Percentiles rank a stretch among this genome's conserved stretches.
Conservation (phyloP, 2,797 vertebrate species). For the Takifugu ocellatus region DNA sequence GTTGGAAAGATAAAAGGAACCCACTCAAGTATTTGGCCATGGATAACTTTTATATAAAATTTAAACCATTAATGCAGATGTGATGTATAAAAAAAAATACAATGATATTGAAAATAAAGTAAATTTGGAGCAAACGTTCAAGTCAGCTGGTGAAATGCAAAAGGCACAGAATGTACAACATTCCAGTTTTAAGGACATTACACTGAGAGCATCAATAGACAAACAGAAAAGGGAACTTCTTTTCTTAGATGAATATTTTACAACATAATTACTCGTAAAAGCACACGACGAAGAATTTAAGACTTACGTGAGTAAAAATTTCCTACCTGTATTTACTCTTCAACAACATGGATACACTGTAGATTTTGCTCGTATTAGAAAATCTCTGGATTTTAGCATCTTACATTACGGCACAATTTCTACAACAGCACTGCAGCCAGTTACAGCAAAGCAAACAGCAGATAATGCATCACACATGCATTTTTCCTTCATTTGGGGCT, state of each 20-base stretch:
- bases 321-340: constrained; percentile 28
- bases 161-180: constrained; percentile 82
- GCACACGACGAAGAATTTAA: constrained; percentile 58
- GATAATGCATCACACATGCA: constrained; percentile 3
- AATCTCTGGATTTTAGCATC: constrained; percentile 53
- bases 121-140: constrained; percentile 68
- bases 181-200: constrained; percentile 78
- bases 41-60: constrained; percentile 79
- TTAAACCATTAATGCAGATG: constrained; percentile 75
- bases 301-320: constrained; percentile 37
- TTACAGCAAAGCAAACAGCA: constrained; percentile 43
- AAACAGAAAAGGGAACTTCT: constrained; percentile 56
- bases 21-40: constrained; percentile 50
- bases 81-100: constrained; percentile 74
- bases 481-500: not conserved
- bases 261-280: constrained; percentile 65
- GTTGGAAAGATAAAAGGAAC: constrained; percentile 37
- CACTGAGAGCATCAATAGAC: constrained; percentile 57
- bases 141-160: constrained; percentile 79
- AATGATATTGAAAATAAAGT: constrained; percentile 74
- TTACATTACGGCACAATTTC: constrained; percentile 64
- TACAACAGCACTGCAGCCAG: constrained; percentile 54
- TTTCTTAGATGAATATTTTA: constrained; percentile 60
- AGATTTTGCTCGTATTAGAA: constrained; percentile 2
- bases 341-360: constrained; percentile 14